Evolutionary conservation across 2,888 invertebrate genomes (phyloP).

Genomic region (Tipula helvola): DNA sequence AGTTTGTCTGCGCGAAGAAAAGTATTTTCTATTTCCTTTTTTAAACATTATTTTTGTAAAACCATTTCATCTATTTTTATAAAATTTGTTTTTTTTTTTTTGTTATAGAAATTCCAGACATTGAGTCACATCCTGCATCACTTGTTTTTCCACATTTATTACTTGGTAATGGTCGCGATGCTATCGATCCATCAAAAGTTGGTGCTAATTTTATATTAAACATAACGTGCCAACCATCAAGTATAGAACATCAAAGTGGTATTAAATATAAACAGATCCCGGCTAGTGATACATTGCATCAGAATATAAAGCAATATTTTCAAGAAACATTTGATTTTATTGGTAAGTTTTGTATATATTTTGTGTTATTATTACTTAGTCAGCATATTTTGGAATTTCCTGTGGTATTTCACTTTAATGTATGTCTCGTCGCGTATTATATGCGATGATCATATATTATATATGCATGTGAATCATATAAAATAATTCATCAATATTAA

Average conservation of each 20-base stretch:
- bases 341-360: slow-evolving; percentile 43
- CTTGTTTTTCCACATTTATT: slow-evolving; percentile 68
- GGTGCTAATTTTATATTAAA: slow-evolving; percentile 69
- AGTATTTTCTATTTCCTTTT: not conserved
- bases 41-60: not conserved
- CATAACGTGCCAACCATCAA: slow-evolving; percentile 63
- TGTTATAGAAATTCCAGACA: slow-evolving; percentile 36
- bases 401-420: not conserved
- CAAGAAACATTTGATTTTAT: slow-evolving; percentile 77
- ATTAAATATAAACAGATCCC: slow-evolving; percentile 60
- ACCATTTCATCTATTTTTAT: not conserved
- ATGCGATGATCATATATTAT: not conserved
- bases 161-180: slow-evolving; percentile 72
- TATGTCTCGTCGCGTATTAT: not conserved
- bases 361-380: not conserved
- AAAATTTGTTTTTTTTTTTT: slow-evolving; percentile 12
- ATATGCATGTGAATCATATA: not conserved
- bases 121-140: slow-evolving; percentile 64
- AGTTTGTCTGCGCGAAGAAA: not conserved
- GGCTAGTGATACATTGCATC: slow-evolving; percentile 70
- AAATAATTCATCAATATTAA: not conserved
- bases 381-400: slow-evolving; percentile 4
- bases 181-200: slow-evolving; percentile 55
- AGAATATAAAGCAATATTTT: slow-evolving; percentile 80
- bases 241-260: slow-evolving; percentile 48